Percentiles rank a stretch among this genome's conserved stretches.
Evolutionary conservation across 2,888 invertebrate species (phyloP).

Genomic region (Mythimna loreyi): DNA sequence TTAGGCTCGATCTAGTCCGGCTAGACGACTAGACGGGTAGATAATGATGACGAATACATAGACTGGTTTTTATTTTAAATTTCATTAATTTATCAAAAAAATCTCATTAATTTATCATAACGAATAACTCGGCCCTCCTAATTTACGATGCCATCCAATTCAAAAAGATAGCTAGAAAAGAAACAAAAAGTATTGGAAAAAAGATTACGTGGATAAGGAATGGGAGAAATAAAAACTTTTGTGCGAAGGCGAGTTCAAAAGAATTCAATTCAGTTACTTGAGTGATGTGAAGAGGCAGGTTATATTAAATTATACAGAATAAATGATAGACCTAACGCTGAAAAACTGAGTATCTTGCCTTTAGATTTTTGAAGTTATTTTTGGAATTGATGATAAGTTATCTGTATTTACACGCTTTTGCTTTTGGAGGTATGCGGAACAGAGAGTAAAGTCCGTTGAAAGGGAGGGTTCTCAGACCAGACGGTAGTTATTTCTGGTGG

Average conservation of each 20-base stretch:
- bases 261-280: constrained; percentile 53
- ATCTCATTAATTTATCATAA: constrained; percentile 15
- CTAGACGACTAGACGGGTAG: too few species aligned
- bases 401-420: too few species aligned
- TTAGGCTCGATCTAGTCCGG: too few species aligned
- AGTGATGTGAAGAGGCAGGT: constrained; percentile 51
- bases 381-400: background rate
- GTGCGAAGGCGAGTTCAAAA: constrained; percentile 45
- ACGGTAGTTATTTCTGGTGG: too few species aligned
- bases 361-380: constrained; percentile 6
- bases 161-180: constrained; percentile 44
- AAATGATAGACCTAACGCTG: constrained; percentile 24
- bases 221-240: constrained; percentile 49
- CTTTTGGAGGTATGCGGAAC: too few species aligned
- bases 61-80: too few species aligned
- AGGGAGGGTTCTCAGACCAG: too few species aligned
- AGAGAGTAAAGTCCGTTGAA: too few species aligned
- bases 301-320: constrained; percentile 47
- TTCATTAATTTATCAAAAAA: too few species aligned
- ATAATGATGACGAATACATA: too few species aligned
- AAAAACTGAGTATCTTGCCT: constrained; percentile 6
- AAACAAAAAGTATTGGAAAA: constrained; percentile 54
- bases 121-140: constrained; percentile 7
- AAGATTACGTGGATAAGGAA: constrained; percentile 50
- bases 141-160: constrained; percentile 44